Conservation (phyloP, 2,113 vertebrate species). For the Syngnathoides biaculeatus region DNA sequence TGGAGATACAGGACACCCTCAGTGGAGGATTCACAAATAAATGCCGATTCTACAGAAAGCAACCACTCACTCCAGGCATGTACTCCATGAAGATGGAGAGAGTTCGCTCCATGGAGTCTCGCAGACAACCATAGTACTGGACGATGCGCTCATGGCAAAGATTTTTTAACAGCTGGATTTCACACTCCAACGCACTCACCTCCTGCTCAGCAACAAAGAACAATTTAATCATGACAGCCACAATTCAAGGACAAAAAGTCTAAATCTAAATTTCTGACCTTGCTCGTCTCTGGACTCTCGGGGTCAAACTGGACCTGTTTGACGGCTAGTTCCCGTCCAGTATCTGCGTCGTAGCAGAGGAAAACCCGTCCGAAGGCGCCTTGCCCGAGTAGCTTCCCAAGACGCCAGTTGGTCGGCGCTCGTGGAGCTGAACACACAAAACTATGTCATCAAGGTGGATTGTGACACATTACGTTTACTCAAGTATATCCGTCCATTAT, state of each 20-base stretch:
- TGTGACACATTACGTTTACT: not conserved
- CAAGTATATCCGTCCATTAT: too few species aligned
- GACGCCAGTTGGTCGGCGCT: conserved; percentile 96
- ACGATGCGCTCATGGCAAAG: conserved; percentile 93
- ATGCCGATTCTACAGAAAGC: too few species aligned
- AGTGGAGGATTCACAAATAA: not conserved
- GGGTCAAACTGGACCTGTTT: conserved; percentile 99
- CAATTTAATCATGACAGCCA: too few species aligned
- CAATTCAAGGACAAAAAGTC: not conserved
- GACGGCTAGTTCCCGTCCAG: conserved; percentile 92
- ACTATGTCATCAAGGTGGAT: not conserved
- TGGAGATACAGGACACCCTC: conserved; percentile 35
- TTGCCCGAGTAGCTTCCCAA: conserved; percentile 94
- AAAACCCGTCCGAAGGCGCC: conserved; percentile 95
- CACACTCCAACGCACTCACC: conserved; percentile 96
- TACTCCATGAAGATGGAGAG: conserved; percentile 99
- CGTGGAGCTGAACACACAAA: conserved; percentile 79
- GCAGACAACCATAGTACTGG: conserved; percentile 96
- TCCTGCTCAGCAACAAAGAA: conserved; percentile 72
- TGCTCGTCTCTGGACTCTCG: conserved; percentile 96
- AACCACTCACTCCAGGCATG: conserved; percentile 90
- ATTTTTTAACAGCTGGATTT: conserved; percentile 98
- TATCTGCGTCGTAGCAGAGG: conserved; percentile 95
- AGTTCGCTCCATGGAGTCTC: conserved; percentile 88
- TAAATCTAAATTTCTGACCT: conserved; percentile 73